phyloP scores from a whole-genome alignment of 2,888 invertebrate species.

The Syrista parreyssii region DNA sequence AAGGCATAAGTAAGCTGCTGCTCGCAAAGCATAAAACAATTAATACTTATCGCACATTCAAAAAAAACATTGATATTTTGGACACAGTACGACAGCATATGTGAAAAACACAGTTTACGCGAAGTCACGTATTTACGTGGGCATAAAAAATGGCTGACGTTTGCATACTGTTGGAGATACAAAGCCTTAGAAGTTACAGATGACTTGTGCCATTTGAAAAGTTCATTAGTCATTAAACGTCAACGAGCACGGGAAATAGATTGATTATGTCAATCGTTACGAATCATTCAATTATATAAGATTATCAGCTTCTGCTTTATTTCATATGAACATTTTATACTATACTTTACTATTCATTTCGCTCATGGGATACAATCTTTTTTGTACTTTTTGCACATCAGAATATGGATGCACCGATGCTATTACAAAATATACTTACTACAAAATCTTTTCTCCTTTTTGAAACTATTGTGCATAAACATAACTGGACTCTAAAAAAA shows the following conservation, averaged over 20 bases:
- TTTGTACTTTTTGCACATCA: neutral
- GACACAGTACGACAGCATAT: neutral
- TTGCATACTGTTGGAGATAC: neutral
- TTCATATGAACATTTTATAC: neutral
- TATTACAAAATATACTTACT: neutral
- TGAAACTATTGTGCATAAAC: neutral
- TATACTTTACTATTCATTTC: neutral
- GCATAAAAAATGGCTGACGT: neutral
- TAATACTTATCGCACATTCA: neutral
- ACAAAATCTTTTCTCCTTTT: neutral
- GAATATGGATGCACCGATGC: neutral
- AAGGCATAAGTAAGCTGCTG: neutral
- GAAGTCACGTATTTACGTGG: neutral
- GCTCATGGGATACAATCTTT: neutral
- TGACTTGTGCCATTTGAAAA: neutral
- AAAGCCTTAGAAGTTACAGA: neutral
- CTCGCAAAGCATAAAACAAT: neutral
- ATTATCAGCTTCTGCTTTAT: neutral
- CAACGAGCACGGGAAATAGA: neutral
- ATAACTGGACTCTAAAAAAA: neutral
- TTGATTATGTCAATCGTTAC: neutral
- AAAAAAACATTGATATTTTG: neutral
- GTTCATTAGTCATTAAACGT: neutral
- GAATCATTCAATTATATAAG: neutral
- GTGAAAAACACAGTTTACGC: neutral